phyloP scores from a whole-genome alignment of 2,797 vertebrate genomes.

The Smutsia gigantea region DNA sequence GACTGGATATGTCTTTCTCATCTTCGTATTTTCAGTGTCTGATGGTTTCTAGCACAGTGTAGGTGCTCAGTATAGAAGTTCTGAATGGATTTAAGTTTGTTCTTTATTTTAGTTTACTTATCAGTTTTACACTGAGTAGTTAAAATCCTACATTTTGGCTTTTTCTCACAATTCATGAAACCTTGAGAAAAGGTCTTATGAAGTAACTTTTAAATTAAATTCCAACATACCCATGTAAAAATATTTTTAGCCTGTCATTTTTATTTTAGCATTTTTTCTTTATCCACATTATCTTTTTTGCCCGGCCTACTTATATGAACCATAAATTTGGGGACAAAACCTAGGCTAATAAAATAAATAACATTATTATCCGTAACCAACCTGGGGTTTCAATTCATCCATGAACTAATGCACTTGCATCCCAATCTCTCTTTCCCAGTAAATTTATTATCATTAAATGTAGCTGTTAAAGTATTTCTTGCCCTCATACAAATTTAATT shows the following conservation, averaged over 20 bases:
- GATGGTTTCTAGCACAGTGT: neutral
- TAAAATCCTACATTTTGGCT: neutral
- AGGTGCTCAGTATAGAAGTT: neutral
- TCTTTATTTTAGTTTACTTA: neutral
- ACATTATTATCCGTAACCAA: neutral
- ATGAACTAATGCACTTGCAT: neutral
- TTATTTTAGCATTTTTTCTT: neutral
- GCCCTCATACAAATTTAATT: neutral
- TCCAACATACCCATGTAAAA: neutral
- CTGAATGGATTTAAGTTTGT: neutral
- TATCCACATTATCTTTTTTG: neutral
- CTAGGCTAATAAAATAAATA: neutral
- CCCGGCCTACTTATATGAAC: neutral
- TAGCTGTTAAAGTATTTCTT: neutral
- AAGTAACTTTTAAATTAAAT: neutral
- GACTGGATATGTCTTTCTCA: neutral
- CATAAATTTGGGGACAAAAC: neutral
- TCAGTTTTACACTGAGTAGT: neutral
- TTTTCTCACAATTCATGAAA: neutral
- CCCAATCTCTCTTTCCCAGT: neutral
- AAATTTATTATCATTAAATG: neutral
- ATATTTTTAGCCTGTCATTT: neutral
- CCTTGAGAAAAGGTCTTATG: neutral
- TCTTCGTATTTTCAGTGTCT: neutral
- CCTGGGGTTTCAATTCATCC: neutral